Evolutionary conservation across 2,797 vertebrate species (phyloP).

Genomic region (Agapornis canus): DNA sequence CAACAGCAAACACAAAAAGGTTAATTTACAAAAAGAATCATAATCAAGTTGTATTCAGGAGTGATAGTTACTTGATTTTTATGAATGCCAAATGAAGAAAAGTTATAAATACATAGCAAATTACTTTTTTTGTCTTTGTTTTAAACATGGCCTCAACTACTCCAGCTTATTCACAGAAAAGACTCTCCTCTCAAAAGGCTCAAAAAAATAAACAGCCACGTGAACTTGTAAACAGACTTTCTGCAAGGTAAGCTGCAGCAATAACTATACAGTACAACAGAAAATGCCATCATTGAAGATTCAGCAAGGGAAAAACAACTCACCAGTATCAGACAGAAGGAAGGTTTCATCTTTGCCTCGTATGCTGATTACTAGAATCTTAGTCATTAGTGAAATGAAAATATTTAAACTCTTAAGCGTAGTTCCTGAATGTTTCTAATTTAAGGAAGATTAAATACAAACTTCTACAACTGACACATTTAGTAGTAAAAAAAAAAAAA

Average conservation of each 20-base stretch:
- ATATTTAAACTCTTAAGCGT: not conserved
- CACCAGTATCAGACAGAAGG: not conserved
- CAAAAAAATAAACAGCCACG: not conserved
- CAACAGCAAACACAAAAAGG: not conserved
- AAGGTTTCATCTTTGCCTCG: not conserved
- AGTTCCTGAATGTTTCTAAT: not conserved
- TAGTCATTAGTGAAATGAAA: not conserved
- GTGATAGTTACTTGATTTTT: not conserved
- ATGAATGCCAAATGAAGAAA: not conserved
- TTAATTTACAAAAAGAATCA: not conserved
- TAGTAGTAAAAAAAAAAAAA: not conserved
- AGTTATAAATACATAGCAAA: not conserved
- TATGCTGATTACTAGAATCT: not conserved
- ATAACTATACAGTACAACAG: not conserved
- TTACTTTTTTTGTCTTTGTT: not conserved
- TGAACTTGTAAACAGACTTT: not conserved
- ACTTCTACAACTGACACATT: not conserved
- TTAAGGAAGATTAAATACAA: not conserved
- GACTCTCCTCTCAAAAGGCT: constrained; percentile 3
- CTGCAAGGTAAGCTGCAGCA: constrained; percentile 63
- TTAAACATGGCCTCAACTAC: constrained; percentile 30
- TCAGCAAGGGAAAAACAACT: not conserved
- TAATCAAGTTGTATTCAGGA: not conserved
- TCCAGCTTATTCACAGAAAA: constrained; percentile 61
- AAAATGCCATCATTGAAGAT: not conserved